A percentile compares a stretch with the other conserved stretches of the same genome.
These are phyloP conservation scores for Philaethria dido DNA, from an alignment of 2,888 invertebrate species.

Conservation along the genomic window DNA sequence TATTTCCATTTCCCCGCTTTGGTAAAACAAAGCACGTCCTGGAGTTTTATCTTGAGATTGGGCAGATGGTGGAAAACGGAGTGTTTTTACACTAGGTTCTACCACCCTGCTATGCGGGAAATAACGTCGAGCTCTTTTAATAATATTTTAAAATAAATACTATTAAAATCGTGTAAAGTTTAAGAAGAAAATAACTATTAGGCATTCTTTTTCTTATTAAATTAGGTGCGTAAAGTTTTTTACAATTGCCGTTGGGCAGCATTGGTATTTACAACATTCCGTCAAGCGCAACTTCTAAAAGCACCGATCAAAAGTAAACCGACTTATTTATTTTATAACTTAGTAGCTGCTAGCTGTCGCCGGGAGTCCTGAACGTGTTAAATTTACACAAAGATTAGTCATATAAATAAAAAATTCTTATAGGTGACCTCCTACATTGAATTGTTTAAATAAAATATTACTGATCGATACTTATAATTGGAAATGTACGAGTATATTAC, in stretches of 20 bases:
- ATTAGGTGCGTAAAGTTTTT: slow-evolving; percentile 42
- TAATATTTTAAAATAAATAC: not conserved
- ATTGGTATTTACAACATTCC: slow-evolving; percentile 41
- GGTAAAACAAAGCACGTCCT: too few relatives aligned
- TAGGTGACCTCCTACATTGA: slow-evolving; percentile 54
- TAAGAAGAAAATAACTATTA: not conserved
- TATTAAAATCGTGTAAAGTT: not conserved
- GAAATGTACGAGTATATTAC: too few relatives aligned
- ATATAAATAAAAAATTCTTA: slow-evolving; percentile 52
- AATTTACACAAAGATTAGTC: slow-evolving; percentile 58
- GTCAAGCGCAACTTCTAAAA: slow-evolving; percentile 26
- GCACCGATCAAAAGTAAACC: slow-evolving; percentile 58
- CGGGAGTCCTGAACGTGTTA: slow-evolving; percentile 66
- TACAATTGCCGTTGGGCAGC: slow-evolving; percentile 41
- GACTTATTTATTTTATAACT: slow-evolving; percentile 71
- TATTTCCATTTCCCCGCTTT: too few relatives aligned
- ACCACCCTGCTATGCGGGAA: too few relatives aligned
- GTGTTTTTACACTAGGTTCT: too few relatives aligned
- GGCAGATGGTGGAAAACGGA: too few relatives aligned
- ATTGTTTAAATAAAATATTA: slow-evolving; percentile 2
- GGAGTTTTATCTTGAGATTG: too few relatives aligned
- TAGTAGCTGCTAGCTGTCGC: slow-evolving; percentile 65
- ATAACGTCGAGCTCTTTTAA: too few relatives aligned
- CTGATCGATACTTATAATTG: not conserved
- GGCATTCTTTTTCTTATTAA: not conserved